These are phyloP conservation scores for Steinernema scapterisci DNA, from an alignment of 2,888 invertebrate species.

Conservation along the genomic window DNA sequence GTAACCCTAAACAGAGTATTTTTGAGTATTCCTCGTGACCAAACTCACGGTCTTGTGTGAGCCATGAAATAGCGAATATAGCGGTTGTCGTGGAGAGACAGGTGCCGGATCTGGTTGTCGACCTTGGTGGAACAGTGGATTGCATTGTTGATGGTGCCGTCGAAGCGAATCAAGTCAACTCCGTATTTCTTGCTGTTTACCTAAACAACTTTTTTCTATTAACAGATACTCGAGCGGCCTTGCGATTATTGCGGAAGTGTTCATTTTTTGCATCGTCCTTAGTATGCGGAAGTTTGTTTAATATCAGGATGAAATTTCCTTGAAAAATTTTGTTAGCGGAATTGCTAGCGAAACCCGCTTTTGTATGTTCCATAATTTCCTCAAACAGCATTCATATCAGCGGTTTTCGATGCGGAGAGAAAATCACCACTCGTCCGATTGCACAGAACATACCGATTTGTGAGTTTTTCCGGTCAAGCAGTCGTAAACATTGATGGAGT, in stretches of 20 bases:
- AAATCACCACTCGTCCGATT: no score
- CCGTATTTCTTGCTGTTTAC: slow-evolving; percentile 99
- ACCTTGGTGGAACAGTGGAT: slow-evolving; percentile 98
- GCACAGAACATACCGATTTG: slow-evolving; percentile 66
- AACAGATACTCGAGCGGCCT: neutral
- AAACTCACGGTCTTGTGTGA: slow-evolving; percentile 79
- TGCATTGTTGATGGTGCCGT: slow-evolving; percentile 85
- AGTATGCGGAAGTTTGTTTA: neutral
- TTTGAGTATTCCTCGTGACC: neutral
- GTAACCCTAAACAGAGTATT: slow-evolving; percentile 75
- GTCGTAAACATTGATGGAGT: slow-evolving; percentile 98
- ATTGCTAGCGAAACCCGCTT: neutral
- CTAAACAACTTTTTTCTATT: slow-evolving; percentile 71
- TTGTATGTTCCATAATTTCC: neutral
- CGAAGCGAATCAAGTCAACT: slow-evolving; percentile 92
- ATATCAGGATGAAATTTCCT: neutral
- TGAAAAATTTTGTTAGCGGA: neutral
- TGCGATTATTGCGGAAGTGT: neutral
- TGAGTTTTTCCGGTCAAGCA: slow-evolving; percentile 86
- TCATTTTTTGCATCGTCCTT: no score
- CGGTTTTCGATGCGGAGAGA: no score
- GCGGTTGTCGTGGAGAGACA: slow-evolving; percentile 97
- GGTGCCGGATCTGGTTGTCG: slow-evolving; percentile 96
- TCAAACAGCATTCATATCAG: neutral
- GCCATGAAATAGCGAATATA: slow-evolving; percentile 97